A percentile compares a stretch with the other conserved stretches of the same genome.
Evolutionary conservation across 2,888 invertebrate genomes (phyloP).

Genomic region (Parthenolecanium corni): DNA sequence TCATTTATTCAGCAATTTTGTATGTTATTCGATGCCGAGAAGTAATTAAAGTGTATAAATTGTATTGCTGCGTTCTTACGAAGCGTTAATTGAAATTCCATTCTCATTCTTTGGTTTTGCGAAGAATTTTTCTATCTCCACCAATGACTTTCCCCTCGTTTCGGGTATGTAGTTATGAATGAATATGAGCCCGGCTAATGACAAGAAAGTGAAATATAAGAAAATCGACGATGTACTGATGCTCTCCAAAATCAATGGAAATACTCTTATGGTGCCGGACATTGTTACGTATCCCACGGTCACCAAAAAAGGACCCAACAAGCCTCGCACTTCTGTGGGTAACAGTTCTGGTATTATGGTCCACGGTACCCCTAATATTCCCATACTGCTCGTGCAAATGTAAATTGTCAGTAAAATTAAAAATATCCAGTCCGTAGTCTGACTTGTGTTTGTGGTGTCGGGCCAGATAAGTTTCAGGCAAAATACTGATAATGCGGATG

Average conservation of each 20-base stretch:
- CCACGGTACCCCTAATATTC: slow-evolving; percentile 49
- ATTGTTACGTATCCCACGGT: slow-evolving; percentile 46
- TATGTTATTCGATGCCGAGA: neutral
- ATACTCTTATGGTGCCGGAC: slow-evolving; percentile 45
- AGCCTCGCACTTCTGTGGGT: slow-evolving; percentile 44
- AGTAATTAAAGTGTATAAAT: neutral
- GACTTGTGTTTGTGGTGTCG: slow-evolving; percentile 45
- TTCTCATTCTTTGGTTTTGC: neutral
- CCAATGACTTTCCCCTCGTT: slow-evolving; percentile 46
- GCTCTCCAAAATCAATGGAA: slow-evolving; percentile 41
- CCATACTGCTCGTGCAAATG: slow-evolving; percentile 45
- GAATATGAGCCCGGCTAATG: slow-evolving; percentile 41
- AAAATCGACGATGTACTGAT: slow-evolving; percentile 33
- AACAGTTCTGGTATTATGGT: slow-evolving; percentile 46
- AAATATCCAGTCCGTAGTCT: slow-evolving; percentile 38
- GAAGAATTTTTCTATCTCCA: slow-evolving; percentile 42
- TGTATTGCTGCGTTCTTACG: neutral
- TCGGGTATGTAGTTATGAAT: slow-evolving; percentile 46
- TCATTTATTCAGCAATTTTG: too few species aligned
- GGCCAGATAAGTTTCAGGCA: slow-evolving; percentile 35
- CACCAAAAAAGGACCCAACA: slow-evolving; percentile 44
- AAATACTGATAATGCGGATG: slow-evolving; percentile 18
- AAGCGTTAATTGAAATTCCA: neutral
- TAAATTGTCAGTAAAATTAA: slow-evolving; percentile 43
- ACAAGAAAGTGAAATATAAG: slow-evolving; percentile 42